Conservation (phyloP, 1,140 invertebrate genomes). For the Bombus impatiens region DNA sequence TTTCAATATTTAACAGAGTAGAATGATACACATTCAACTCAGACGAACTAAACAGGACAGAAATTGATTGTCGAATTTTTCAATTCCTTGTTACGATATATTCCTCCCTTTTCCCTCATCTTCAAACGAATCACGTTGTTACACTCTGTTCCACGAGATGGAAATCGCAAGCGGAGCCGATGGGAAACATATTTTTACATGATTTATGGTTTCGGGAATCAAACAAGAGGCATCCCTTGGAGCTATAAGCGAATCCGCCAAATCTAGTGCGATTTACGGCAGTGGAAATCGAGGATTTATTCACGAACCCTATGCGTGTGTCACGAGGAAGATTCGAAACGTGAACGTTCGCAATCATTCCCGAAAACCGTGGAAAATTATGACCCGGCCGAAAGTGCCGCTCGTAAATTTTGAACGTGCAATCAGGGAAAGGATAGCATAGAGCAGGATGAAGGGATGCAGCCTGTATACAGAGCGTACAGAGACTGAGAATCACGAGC, state of each 20-base stretch:
- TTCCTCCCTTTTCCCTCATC: too few species aligned
- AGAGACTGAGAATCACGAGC: constrained; percentile 34
- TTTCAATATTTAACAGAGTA: too few species aligned
- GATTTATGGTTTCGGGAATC: neutral
- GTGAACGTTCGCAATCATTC: constrained; percentile 21
- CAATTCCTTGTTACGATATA: too few species aligned
- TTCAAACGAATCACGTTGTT: too few species aligned
- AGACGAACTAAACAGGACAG: too few species aligned
- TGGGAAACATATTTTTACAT: neutral
- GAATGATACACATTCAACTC: too few species aligned
- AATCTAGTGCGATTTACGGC: constrained; percentile 4
- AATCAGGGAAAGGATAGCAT: constrained; percentile 1
- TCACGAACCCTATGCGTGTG: neutral
- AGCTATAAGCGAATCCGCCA: neutral
- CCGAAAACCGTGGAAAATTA: constrained; percentile 38
- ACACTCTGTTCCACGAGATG: too few species aligned
- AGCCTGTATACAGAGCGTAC: neutral
- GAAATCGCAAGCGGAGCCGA: neutral
- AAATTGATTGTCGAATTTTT: too few species aligned
- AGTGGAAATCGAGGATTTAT: constrained; percentile 4
- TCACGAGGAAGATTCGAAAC: constrained; percentile 21
- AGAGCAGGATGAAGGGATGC: neutral
- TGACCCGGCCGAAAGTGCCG: constrained; percentile 34
- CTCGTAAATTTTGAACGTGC: constrained; percentile 33
- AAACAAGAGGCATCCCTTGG: neutral